A percentile compares a stretch with the other conserved stretches of the same genome.
Evolutionary conservation across 2,113 vertebrate genomes (phyloP).

Genomic region (Acrocephalus arundinaceus): DNA sequence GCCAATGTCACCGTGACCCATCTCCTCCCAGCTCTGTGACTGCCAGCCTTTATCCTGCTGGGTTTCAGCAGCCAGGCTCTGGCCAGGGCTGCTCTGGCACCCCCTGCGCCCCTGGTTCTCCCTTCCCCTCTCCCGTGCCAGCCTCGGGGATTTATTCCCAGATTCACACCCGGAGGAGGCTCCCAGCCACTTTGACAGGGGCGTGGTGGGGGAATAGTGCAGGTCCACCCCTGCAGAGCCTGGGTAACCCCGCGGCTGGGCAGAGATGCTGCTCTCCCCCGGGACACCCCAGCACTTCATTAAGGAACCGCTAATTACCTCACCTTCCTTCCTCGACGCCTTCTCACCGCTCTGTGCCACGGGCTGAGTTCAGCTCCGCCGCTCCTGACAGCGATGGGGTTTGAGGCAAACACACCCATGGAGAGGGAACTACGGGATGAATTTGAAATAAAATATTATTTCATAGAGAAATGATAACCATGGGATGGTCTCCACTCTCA

Average conservation of each 20-base stretch:
- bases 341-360: fast-evolving
- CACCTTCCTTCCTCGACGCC: fast-evolving
- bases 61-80: neutral
- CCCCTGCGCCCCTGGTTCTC: neutral
- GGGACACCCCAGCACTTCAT: neutral
- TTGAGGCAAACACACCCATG: neutral
- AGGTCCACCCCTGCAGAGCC: neutral
- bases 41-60: neutral
- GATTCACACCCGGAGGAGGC: fast-evolving
- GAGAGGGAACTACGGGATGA: too few relatives aligned
- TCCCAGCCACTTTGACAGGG: fast-evolving
- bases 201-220: fast-evolving
- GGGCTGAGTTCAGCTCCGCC: neutral
- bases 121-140: neutral
- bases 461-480: fast-evolving
- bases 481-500: fast-evolving
- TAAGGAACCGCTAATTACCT: neutral
- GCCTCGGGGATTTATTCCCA: neutral
- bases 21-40: fast-evolving
- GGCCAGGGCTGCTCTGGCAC: fast-evolving
- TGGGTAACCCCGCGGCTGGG: fast-evolving
- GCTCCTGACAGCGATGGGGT: neutral
- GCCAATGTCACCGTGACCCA: fast-evolving
- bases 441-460: neutral
- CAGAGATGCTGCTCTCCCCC: neutral